Base-by-base conservation (phyloP, 2,113 vertebrate species). In the Psilopsiagon aymara region DNA sequence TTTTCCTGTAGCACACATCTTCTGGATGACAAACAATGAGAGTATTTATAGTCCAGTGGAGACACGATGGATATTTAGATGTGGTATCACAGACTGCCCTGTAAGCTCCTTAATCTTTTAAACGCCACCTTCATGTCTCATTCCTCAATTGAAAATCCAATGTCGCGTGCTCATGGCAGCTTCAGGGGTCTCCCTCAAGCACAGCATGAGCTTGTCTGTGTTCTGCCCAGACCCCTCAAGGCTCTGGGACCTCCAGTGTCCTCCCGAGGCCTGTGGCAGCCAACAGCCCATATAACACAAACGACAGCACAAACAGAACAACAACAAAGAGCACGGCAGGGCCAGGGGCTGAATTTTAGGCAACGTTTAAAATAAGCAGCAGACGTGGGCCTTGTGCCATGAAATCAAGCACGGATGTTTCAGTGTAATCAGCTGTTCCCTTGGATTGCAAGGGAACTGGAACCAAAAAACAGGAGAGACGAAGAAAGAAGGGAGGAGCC, bases 151-250 rank as follows among this genome's bases (percentile, higher is more conserved):
- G 77, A 81, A 88, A 91, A 86, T 57, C 82, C 71, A 85, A 2
- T 52, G 71, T 23, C 3, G 2, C 10, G 24, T 21, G 75, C 57
- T n/a, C n/a, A 64, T 2, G 46, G 70, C 53, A 52, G 55, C 35
- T 55, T 67, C 78, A 63, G 62, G 74, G 63, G 41, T 69, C 28
- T 59, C 24, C 60, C 57, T 44, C 0, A 3, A 79, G 73, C 41
- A 33, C 52, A 55, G 81, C 37, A 31, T 35, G 57, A 85, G 41
- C 57, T 63, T 59, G 43, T 13, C 18, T 6, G 37, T 14, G 52
- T 62, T 84, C 9, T 94, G 27, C 41, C 53, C 0, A 0, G n/a
- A 51, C 20, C 31, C 67, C 64, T 20, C 68, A n/a, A 0, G 0
- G 46, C 62, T 25, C 70, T 59, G 78, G 46, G 46, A 70, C 46